Evolutionary conservation across 2,888 invertebrate genomes (phyloP).

Genomic region (Torymus tubicola): DNA sequence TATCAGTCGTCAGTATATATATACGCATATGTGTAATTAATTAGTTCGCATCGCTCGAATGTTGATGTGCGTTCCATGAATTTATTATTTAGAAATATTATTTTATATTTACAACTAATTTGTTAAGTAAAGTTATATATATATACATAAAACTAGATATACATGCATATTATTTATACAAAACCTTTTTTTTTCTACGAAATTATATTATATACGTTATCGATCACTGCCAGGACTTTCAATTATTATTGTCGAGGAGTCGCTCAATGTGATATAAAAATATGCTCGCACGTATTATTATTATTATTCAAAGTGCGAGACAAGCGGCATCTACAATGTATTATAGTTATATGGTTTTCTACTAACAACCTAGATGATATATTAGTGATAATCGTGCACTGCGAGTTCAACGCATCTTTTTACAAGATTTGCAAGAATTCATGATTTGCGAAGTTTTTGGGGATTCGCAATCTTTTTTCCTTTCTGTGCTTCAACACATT

Average conservation of each 20-base stretch:
- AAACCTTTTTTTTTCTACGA: slow-evolving; percentile 33
- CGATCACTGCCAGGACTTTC: slow-evolving; percentile 58
- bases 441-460: slow-evolving; percentile 50
- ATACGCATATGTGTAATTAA: slow-evolving; percentile 40
- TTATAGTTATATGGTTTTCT: slow-evolving; percentile 33
- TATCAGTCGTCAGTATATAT: slow-evolving; percentile 35
- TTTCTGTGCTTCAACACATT: slow-evolving; percentile 45
- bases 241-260: slow-evolving; percentile 31
- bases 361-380: slow-evolving; percentile 41
- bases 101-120: slow-evolving; percentile 46
- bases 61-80: slow-evolving; percentile 33
- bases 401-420: slow-evolving; percentile 14
- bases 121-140: slow-evolving; percentile 43
- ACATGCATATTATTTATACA: slow-evolving; percentile 45
- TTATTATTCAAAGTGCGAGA: slow-evolving; percentile 11
- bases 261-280: slow-evolving; percentile 58
- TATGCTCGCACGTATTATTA: slow-evolving; percentile 14
- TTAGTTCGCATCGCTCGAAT: slow-evolving; percentile 35
- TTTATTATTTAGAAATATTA: slow-evolving; percentile 37
- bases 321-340: slow-evolving; percentile 26
- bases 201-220: slow-evolving; percentile 31
- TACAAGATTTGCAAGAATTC: slow-evolving; percentile 31
- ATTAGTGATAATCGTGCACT: slow-evolving; percentile 8
- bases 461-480: slow-evolving; percentile 37
- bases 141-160: slow-evolving; percentile 37